Base-by-base conservation (phyloP, 2,888 invertebrate genomes). In the Tipula vernalis region DNA sequence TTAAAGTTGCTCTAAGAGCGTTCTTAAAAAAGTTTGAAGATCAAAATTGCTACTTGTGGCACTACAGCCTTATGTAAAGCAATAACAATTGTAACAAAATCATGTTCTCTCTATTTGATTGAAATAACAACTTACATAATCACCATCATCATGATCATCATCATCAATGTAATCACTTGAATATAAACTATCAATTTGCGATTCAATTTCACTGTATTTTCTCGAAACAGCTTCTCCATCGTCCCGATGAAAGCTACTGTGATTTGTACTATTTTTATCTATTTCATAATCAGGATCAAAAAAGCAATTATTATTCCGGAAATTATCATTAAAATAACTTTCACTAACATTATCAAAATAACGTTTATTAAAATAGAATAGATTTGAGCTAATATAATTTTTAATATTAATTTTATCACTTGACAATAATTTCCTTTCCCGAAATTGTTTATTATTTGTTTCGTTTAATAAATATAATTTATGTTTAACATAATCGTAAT, bases 291-390 rank as follows among this genome's bases (percentile, higher is more conserved):
- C 85, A 3, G 85, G 15, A 85, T 85, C 85, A 3, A 41, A 13
- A 1, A 15, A 6, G 8, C n/a, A n/a, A 10, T 47, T 42, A 18
- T 42, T 47, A 51, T 51, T 15, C 2, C 51, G 51, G 15, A 51
- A 51, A 44, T 44, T 28, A 47, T 44, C 51, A n/a, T 86, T 51
- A 47, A 28, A 47, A 36, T 47, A 86, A 12, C 18, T 47, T 47
- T 86, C 86, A 86, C 47, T 86, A 2, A 86, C 44, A n/a, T 86
- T 36, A 47, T 86, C 47, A 41, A 36, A n/a, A 36, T 86, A 86
- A 13, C 86, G 47, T 47, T 86, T 47, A 86, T 86, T 86, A 86
- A 86, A 86, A 47, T 36, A 86, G 15, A 36, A 86, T 47, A 47
- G 36, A 18, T 44, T 47, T 4, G n/a, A 5, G 15, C 51, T 51